Conservation (phyloP, 1,140 invertebrate species). For the Metopolophium dirhodum region DNA sequence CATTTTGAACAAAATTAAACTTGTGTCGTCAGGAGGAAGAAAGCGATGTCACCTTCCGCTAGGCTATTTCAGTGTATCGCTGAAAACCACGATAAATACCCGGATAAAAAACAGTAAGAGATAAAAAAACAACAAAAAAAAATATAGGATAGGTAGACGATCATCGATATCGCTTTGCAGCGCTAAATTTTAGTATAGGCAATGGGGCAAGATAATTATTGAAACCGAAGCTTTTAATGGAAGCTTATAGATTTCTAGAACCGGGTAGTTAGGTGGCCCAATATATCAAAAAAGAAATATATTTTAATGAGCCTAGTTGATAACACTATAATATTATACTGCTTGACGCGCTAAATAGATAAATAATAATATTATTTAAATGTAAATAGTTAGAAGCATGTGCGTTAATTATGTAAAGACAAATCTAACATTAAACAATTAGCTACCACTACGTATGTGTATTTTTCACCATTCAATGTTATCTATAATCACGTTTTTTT, state of each 20-base stretch:
- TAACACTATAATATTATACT: not conserved
- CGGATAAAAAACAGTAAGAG: slow-evolving; percentile 56
- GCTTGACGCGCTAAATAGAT: slow-evolving; percentile 36
- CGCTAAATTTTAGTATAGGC: slow-evolving; percentile 36
- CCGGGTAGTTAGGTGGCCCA: slow-evolving; percentile 22
- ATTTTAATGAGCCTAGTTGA: slow-evolving; percentile 25
- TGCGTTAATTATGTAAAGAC: slow-evolving; percentile 36
- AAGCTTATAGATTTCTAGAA: slow-evolving; percentile 48
- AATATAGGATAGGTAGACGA: slow-evolving; percentile 47
- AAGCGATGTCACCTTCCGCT: slow-evolving; percentile 50
- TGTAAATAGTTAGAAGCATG: slow-evolving; percentile 56
- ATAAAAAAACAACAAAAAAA: slow-evolving; percentile 36
- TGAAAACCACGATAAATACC: slow-evolving; percentile 49
- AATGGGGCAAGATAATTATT: not conserved
- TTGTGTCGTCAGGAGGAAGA: slow-evolving; percentile 56
- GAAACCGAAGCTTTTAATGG: not conserved
- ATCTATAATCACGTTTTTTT: not conserved
- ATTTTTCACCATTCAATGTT: not conserved
- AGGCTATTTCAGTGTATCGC: slow-evolving; percentile 55
- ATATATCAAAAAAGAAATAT: not conserved
- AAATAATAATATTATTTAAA: not conserved
- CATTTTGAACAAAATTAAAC: slow-evolving; percentile 44
- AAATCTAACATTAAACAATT: not conserved
- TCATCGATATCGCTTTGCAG: slow-evolving; percentile 47
- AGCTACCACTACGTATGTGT: not conserved